Evolutionary conservation across 2,797 vertebrate species (phyloP).

Genomic region (Todus mexicanus): DNA sequence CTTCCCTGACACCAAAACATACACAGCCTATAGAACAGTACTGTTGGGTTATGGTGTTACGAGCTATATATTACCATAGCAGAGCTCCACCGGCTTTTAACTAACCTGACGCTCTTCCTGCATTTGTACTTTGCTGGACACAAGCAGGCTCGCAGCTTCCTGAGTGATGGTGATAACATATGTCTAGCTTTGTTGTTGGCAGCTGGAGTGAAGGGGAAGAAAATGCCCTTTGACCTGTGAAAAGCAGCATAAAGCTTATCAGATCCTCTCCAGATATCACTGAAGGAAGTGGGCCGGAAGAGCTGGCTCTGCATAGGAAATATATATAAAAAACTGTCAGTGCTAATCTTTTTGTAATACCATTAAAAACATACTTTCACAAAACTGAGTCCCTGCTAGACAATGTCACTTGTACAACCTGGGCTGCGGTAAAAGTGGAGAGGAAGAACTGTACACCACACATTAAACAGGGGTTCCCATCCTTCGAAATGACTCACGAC

Average conservation of each 20-base stretch:
- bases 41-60: not conserved
- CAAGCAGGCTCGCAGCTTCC: conserved; percentile 65
- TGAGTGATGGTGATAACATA: conserved; percentile 67
- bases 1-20: not conserved
- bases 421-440: conserved; percentile 35
- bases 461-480: not conserved
- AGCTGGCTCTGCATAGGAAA: conserved; percentile 67
- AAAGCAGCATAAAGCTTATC: conserved; percentile 76
- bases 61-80: conserved; percentile 22
- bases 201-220: conserved; percentile 67
- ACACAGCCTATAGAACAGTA: not conserved
- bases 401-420: conserved; percentile 12
- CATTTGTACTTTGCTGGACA: conserved; percentile 72
- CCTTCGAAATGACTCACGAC: not conserved
- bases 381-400: conserved; percentile 44
- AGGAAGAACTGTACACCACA: conserved; percentile 6
- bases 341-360: conserved; percentile 64
- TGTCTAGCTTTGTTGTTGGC: conserved; percentile 68
- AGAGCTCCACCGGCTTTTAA: conserved; percentile 51
- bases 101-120: conserved; percentile 73
- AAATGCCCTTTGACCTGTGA: conserved; percentile 73
- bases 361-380: conserved; percentile 58
- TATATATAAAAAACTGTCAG: conserved; percentile 71
- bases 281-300: conserved; percentile 73
- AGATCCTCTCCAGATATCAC: conserved; percentile 77